phyloP scores from a whole-genome alignment of 2,113 vertebrate species.

The Nothoprocta perdicaria region DNA sequence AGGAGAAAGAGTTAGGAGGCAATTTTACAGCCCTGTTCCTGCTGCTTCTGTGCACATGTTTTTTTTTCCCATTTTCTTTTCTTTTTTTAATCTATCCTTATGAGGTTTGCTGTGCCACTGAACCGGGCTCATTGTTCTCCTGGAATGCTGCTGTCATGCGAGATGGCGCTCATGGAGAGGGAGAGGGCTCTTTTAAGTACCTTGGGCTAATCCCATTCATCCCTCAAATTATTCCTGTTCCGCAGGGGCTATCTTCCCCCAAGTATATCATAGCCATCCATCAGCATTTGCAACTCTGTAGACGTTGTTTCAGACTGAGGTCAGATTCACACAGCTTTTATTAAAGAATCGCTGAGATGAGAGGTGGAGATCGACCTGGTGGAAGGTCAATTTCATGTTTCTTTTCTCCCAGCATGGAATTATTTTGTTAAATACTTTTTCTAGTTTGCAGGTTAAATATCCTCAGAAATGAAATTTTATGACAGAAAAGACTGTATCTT shows the following conservation, averaged over 20 bases:
- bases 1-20: background rate
- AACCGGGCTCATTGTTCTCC: background rate
- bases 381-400: background rate
- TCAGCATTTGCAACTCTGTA: background rate
- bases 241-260: accelerated
- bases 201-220: background rate
- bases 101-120: background rate
- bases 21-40: background rate
- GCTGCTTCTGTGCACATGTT: background rate
- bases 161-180: background rate
- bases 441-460: background rate
- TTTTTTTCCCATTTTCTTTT: background rate
- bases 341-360: background rate
- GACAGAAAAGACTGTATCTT: background rate
- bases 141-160: background rate
- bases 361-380: background rate
- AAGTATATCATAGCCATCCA: background rate
- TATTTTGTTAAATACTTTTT: background rate
- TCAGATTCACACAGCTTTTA: background rate
- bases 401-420: background rate
- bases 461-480: background rate
- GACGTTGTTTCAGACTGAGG: background rate
- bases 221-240: background rate
- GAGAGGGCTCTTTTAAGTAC: background rate
- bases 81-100: background rate